Evolutionary conservation across 2,888 invertebrate genomes (phyloP), one percentile per base, ranked within the genome.

Genomic region (Drosophila demipolita): DNA sequence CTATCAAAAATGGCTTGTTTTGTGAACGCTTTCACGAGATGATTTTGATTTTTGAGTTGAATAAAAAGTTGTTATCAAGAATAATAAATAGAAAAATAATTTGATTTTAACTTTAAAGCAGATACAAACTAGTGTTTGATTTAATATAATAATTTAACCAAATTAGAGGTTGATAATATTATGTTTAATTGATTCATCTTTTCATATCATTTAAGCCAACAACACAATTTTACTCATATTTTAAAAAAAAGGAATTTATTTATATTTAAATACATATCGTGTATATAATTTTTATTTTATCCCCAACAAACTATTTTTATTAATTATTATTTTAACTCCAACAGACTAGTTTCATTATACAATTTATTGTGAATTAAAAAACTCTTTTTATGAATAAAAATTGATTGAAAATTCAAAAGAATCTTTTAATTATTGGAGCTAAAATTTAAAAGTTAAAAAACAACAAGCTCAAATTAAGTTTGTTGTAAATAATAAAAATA

Each of bases 71-170:
- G 6, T 12, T 20, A 6, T 12, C 12, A 12, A 12, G 0, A 20
- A 12, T 12, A 0, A 20, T 45, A 3, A 20, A 3, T 7, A 20
- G 20, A 3, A 3, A 20, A 15, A 15, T 45, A 20, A 15, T 7
- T 3, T 1, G 12, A 45, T 1, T 20, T 45, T 3, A 20, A 12
- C 1, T 5, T n/a, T 11, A 11, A n/a, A 7, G 1, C 0, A 20
- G 1, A 3, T 42, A 15, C 0, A 45, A 20, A 45, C 15, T 20
- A 12, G 45, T 0, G 0, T 23, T 15, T 8, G 1, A 45, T 20
- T 7, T 15, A 15, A 8, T 3, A 20, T 15, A 45, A 20, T 20
- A 12, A 6, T 7, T 20, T 20, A 7, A 6, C 12, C 42, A 42
- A n/a, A 42, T n/a, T 40, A 9, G 0, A n/a, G 1, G 1, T 5